Conservation (phyloP, 2,113 vertebrate genomes). For the Cyanoderma ruficeps region DNA sequence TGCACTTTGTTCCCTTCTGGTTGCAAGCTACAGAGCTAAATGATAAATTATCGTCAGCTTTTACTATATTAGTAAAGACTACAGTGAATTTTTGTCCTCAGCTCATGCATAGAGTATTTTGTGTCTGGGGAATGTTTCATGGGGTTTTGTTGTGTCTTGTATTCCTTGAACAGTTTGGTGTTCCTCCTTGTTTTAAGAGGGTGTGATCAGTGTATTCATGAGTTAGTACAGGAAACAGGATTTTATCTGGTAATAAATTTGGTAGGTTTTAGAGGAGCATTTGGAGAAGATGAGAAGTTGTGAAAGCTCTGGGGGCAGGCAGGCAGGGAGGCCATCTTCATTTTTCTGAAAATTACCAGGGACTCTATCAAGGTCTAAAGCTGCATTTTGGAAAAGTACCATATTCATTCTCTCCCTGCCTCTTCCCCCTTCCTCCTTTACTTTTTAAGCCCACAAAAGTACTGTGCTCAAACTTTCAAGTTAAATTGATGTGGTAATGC, state of each 20-base stretch:
- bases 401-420: rapidly evolving
- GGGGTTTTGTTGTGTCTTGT: neutral
- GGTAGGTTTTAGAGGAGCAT: neutral
- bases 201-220: neutral
- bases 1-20: neutral
- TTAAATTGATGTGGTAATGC: neutral
- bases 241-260: neutral
- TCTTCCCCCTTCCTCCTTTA: rapidly evolving
- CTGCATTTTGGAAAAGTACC: neutral
- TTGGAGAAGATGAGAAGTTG: neutral
- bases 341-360: neutral
- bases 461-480: neutral
- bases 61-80: neutral
- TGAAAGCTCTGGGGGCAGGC: neutral
- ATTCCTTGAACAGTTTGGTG: neutral
- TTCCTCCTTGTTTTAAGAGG: neutral
- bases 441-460: neutral
- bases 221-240: neutral
- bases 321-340: neutral
- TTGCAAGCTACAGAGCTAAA: neutral
- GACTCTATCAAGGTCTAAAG: neutral
- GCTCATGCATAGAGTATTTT: neutral
- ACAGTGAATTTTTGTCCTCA: neutral
- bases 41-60: neutral
- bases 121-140: neutral